Evolutionary conservation across 2,113 vertebrate species (phyloP), one percentile per base, ranked within the genome.

Genomic region (Channa maculata): DNA sequence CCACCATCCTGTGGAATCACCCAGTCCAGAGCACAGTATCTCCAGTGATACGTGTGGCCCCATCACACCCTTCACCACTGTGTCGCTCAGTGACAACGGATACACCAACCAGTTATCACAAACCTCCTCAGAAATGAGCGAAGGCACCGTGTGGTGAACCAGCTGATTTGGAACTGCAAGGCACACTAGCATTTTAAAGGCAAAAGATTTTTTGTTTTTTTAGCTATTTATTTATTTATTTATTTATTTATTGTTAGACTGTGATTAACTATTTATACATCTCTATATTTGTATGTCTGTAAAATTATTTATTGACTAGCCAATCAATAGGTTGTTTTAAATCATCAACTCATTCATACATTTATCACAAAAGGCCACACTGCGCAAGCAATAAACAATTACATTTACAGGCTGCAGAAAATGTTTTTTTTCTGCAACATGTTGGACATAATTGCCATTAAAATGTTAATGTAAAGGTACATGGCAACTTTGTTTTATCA

Each of bases 21-120:
- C 98, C 67, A 99, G 98, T 64, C 98, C 98, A 0, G 98, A 99
- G 88, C 97, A 98, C 90, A 97, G 96, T 82, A 96, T 98, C 94
- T 96, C 96, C 3, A 95, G 96, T 0, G 98, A 99, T 82, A 95
- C 98, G 87, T 98, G 97, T 65, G 97, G 97, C 36, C 95, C 97
- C 14, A 95, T 94, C 79, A 96, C 96, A 1, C 96, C 97, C 4
- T 99, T 96, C 92, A 97, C 96, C 8, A 95, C 95, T 2, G 94
- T 98, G 87, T 96, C 97, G 0, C 96, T 98, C 77, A 96, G 96
- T 48, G 95, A 96, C 72, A 96, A 94, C 68, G 96, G 95, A 66
- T 99, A 98, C 43, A 96, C 95, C 84, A 97, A 95, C 92, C 97
- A 98, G 89, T 94, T 99, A 93, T 97, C 97, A 57, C 97, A 98